Evolutionary conservation across 2,888 invertebrate species (phyloP), one percentile per base, ranked within the genome.

Genomic region (Lasioglossum lativentre): DNA sequence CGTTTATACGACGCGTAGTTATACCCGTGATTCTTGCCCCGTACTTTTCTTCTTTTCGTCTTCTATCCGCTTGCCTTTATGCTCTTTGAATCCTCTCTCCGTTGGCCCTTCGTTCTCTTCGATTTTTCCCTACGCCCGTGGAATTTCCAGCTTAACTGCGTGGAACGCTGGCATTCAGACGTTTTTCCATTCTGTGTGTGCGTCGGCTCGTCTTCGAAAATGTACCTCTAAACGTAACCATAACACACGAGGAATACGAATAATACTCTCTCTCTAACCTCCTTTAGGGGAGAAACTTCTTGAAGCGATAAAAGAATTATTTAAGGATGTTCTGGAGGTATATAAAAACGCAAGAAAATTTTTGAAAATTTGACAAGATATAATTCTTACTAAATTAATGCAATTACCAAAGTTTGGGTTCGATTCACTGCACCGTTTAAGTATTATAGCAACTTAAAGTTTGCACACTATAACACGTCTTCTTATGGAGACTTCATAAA

Each of bases 1-100:
- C 91, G 88, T 91, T 92, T 91, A 91, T 92, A 87, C 89, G 91
- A 90, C 90, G 89, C 90, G 82, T 88, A 88, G 89, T 91, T 91
- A 89, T 89, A 89, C 16, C 73, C 77, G 72, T 77, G 82, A 82
- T 76, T 74, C 80, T 71, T 71, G 74, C 52, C 1, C 23, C 59
- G 71, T 68, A 47, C 56, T 66, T 80, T 76, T 38, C 66, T 71
- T 47, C 71, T 38, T 47, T 66, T 40, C 76, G 56, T 73, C 40
- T n/a, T n/a, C 47, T 42, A 42, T 66, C 38, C 12, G 23, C 73
- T n/a, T 12, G n/a, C 63, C 45, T 45, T 56, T 42, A 14, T 45
- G 8, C 47, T 56, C 75, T 45, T 45, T 38, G n/a, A 23, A 38
- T 38, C 45, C 47, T 59, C n/a, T 59, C n/a, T 19, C 34, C 59